A percentile compares a stretch with the other conserved stretches of the same genome.
These are phyloP conservation scores for Lutjanus campechanus DNA, from an alignment of 2,797 vertebrate genomes.

Conservation along the genomic window DNA sequence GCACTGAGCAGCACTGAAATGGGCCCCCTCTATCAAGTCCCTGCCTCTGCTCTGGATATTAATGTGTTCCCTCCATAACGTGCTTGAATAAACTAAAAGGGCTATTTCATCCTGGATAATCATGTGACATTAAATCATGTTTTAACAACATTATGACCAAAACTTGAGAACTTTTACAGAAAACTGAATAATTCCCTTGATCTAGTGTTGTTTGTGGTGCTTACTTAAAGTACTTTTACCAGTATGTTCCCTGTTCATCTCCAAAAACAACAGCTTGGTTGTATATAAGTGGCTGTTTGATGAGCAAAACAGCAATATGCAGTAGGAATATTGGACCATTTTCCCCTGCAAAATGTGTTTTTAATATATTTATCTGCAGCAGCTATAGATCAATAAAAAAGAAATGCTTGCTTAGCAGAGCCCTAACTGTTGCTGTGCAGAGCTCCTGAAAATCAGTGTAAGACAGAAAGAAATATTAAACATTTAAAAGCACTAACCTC, in stretches of 20 bases:
- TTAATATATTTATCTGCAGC: conserved; percentile 18
- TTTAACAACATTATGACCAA: conserved; percentile 14
- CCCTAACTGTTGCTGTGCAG: conserved; percentile 21
- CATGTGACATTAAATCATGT: conserved; percentile 15
- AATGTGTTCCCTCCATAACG: conserved; percentile 58
- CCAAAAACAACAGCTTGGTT: conserved; percentile 30
- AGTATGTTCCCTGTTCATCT: not conserved
- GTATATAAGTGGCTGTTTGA: conserved; percentile 13
- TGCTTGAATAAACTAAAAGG: conserved; percentile 60
- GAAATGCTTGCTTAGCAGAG: conserved; percentile 16
- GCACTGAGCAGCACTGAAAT: conserved; percentile 64
- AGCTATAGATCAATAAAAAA: conserved; percentile 30
- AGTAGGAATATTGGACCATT: conserved; percentile 6
- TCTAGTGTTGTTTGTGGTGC: conserved; percentile 13
- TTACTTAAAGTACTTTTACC: not conserved
- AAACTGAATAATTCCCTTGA: not conserved
- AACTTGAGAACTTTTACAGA: not conserved
- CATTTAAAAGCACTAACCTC: conserved; percentile 80
- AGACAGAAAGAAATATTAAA: conserved; percentile 50
- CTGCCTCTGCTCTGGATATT: conserved; percentile 47
- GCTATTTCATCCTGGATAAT: conserved; percentile 37
- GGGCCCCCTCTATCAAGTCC: conserved; percentile 47
- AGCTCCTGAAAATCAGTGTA: conserved; percentile 24
- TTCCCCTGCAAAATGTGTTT: conserved; percentile 12
- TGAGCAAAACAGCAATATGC: conserved; percentile 23